phyloP scores from a whole-genome alignment of 2,113 vertebrate genomes.

The Turdus rufiventris region DNA sequence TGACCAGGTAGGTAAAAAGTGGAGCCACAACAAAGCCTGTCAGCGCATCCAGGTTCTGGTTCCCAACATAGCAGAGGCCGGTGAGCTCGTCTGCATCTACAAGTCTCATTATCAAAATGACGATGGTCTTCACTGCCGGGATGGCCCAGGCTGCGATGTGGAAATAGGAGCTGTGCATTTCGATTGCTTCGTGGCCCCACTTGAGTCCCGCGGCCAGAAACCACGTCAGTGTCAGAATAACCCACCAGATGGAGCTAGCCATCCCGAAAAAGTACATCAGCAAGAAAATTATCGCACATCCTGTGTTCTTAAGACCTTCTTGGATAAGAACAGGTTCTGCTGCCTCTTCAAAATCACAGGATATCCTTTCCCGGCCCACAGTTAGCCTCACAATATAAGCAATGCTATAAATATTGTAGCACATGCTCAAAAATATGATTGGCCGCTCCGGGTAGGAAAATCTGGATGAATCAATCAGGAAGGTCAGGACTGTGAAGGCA shows the following conservation, averaged over 20 bases:
- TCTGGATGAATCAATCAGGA: slow-evolving; percentile 93
- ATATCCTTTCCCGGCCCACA: slow-evolving; percentile 95
- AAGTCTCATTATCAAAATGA: slow-evolving; percentile 96
- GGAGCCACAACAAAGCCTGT: slow-evolving; percentile 96
- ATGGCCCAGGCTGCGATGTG: slow-evolving; percentile 99
- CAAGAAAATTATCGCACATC: slow-evolving; percentile 98
- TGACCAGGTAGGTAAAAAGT: slow-evolving; percentile 92
- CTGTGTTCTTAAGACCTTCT: slow-evolving; percentile 98
- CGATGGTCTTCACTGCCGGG: slow-evolving; percentile 95
- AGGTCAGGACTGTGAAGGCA: slow-evolving; percentile 94
- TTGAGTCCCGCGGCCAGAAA: slow-evolving; percentile 96
- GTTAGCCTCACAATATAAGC: slow-evolving; percentile 96
- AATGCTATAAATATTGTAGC: slow-evolving; percentile 99
- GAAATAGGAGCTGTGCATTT: slow-evolving; percentile 99
- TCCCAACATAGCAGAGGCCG: slow-evolving; percentile 94
- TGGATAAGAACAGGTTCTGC: slow-evolving; percentile 93
- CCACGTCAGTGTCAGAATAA: slow-evolving; percentile 97
- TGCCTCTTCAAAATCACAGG: slow-evolving; percentile 96
- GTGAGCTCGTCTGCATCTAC: slow-evolving; percentile 95
- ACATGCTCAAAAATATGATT: slow-evolving; percentile 99
- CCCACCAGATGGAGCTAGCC: slow-evolving; percentile 99
- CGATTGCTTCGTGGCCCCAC: slow-evolving; percentile 98
- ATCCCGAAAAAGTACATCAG: slow-evolving; percentile 99
- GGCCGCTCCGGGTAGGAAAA: slow-evolving; percentile 97
- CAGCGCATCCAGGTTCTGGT: slow-evolving; percentile 92